These are phyloP conservation scores for Protobothrops flavoviridis DNA, from an alignment of 2,113 vertebrate species.

Conservation along the genomic window DNA sequence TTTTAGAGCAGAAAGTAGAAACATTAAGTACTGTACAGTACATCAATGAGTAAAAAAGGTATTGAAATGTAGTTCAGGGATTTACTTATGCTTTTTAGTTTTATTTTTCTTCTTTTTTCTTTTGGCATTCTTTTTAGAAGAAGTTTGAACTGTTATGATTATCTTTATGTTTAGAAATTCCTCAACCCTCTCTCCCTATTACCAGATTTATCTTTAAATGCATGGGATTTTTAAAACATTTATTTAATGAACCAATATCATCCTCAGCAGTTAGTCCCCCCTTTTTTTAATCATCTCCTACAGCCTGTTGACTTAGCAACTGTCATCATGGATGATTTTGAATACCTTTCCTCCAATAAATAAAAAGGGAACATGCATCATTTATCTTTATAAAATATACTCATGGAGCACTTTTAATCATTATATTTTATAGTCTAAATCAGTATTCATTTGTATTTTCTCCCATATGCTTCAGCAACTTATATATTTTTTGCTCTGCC, in stretches of 20 bases:
- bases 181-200: neutral
- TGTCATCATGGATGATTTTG: neutral
- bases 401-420: constrained; percentile 46
- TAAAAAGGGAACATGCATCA: constrained; percentile 25
- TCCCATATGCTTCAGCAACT: constrained; percentile 43
- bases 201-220: neutral
- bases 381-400: constrained; percentile 24
- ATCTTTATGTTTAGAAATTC: neutral
- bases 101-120: neutral
- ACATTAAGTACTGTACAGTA: neutral
- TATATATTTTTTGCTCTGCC: constrained; percentile 49
- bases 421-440: constrained; percentile 55
- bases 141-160: neutral
- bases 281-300: neutral
- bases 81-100: neutral
- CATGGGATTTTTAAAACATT: neutral
- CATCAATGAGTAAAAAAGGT: neutral
- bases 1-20: neutral
- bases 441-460: constrained; percentile 36
- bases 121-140: neutral
- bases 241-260: neutral
- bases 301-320: neutral
- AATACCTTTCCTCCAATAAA: constrained; percentile 9
- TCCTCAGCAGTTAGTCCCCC: neutral
- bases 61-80: neutral